These are phyloP conservation scores for Trachurus trachurus DNA, from an alignment of 2,797 vertebrate species.

Conservation along the genomic window DNA sequence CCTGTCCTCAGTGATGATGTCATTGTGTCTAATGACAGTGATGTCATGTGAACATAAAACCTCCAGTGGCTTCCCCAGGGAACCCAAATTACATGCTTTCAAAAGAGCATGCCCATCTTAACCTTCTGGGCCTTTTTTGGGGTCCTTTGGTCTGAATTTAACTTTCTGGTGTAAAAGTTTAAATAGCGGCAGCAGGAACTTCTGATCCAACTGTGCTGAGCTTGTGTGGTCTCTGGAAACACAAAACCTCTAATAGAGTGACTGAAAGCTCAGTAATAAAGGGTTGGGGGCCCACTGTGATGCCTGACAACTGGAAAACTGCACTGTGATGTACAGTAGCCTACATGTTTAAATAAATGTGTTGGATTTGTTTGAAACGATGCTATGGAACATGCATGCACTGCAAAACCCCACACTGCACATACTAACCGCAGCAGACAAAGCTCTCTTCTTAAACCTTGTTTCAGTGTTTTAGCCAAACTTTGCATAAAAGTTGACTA, in stretches of 20 bases:
- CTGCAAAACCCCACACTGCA: constrained; percentile 6
- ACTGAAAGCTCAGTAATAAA: constrained; percentile 31
- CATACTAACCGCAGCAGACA: constrained; percentile 4
- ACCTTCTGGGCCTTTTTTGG: constrained; percentile 40
- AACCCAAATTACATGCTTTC: constrained; percentile 75
- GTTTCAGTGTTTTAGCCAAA: constrained; percentile 1
- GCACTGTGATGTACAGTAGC: constrained; percentile 18
- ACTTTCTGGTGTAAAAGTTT: constrained; percentile 51
- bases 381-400: constrained; percentile 13
- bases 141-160: constrained; percentile 56
- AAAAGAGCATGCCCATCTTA: constrained; percentile 56
- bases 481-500: neutral
- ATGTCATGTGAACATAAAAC: constrained; percentile 79
- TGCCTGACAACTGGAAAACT: constrained; percentile 58
- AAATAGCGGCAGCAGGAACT: constrained; percentile 36
- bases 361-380: constrained; percentile 16
- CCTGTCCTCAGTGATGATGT: constrained; percentile 74
- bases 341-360: constrained; percentile 27
- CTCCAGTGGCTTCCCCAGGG: constrained; percentile 52
- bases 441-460: neutral
- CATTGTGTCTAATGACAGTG: constrained; percentile 73
- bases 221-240: constrained; percentile 74
- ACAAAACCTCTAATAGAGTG: constrained; percentile 52
- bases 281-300: constrained; percentile 9
- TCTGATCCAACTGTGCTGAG: constrained; percentile 44